These are phyloP conservation scores for Lasius fuliginosus DNA, from an alignment of 2,888 invertebrate genomes.

Conservation along the genomic window DNA sequence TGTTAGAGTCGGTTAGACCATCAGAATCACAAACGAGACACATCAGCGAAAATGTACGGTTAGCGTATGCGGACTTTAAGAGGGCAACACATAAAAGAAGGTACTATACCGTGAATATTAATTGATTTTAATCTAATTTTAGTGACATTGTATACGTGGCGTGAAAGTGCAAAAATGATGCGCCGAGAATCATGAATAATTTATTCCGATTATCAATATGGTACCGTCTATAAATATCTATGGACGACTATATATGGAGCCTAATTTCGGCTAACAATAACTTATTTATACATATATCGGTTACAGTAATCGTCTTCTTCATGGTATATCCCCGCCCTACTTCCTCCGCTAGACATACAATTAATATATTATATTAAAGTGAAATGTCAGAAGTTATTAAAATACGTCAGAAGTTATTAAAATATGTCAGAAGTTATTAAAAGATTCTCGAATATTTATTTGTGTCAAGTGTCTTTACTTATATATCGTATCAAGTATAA, in stretches of 20 bases:
- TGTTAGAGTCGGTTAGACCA: not conserved
- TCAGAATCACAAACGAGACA: not conserved
- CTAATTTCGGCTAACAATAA: not conserved
- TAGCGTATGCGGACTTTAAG: not conserved
- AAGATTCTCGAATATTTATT: too few relatives aligned
- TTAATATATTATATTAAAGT: not conserved
- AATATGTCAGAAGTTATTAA: too few relatives aligned
- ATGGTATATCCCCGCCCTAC: not conserved
- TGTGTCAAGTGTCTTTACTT: not conserved
- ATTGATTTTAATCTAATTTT: constrained; percentile 22
- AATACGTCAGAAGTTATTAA: too few relatives aligned
- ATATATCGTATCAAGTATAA: not conserved
- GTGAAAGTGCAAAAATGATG: constrained; percentile 16
- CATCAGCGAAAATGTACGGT: not conserved
- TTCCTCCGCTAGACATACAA: not conserved
- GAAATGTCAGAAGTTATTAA: not conserved
- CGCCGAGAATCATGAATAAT: constrained; percentile 8
- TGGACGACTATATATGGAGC: not conserved
- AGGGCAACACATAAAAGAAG: not conserved
- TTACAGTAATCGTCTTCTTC: not conserved
- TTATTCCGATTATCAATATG: not conserved
- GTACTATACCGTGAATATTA: constrained; percentile 14
- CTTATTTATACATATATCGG: not conserved
- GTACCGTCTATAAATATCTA: constrained; percentile 14
- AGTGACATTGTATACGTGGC: not conserved